These are phyloP conservation scores for Campoletis sonorensis DNA, from an alignment of 1,140 invertebrate species.

Conservation along the genomic window DNA sequence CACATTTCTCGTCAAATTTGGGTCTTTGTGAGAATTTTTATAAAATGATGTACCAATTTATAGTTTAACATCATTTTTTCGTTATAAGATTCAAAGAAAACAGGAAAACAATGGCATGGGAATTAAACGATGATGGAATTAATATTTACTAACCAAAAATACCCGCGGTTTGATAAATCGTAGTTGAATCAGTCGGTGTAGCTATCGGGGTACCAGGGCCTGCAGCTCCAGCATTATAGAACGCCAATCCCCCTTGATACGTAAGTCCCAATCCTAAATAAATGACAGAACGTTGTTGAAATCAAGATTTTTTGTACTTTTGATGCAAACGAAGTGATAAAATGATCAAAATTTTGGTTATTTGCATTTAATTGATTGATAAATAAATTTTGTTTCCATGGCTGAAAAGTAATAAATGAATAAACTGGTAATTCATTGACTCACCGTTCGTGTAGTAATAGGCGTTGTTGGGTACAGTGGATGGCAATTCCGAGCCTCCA, in stretches of 20 bases:
- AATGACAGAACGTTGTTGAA: slow-evolving; percentile 23
- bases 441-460: slow-evolving; percentile 79
- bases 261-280: slow-evolving; percentile 73
- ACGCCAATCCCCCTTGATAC: slow-evolving; percentile 80
- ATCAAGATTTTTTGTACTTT: not conserved
- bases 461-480: slow-evolving; percentile 77
- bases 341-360: too few species aligned
- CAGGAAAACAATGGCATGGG: slow-evolving; percentile 4
- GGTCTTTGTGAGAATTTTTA: too few species aligned
- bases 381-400: not conserved
- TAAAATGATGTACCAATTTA: not conserved
- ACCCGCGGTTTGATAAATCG: slow-evolving; percentile 73
- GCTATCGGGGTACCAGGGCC: slow-evolving; percentile 70
- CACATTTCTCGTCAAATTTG: too few species aligned
- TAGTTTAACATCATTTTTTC: not conserved
- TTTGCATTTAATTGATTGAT: too few species aligned
- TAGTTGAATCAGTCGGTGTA: slow-evolving; percentile 71
- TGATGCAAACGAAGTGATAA: too few species aligned
- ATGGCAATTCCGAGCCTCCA: slow-evolving; percentile 73
- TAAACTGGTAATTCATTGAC: slow-evolving; percentile 53
- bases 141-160: slow-evolving; percentile 72
- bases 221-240: slow-evolving; percentile 75
- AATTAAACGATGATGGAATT: not conserved
- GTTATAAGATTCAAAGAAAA: not conserved
- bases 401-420: not conserved